A percentile compares a stretch with the other conserved stretches of the same genome.
Conservation (phyloP, 1,140 invertebrate genomes). For the Drosophila paulistorum region DNA sequence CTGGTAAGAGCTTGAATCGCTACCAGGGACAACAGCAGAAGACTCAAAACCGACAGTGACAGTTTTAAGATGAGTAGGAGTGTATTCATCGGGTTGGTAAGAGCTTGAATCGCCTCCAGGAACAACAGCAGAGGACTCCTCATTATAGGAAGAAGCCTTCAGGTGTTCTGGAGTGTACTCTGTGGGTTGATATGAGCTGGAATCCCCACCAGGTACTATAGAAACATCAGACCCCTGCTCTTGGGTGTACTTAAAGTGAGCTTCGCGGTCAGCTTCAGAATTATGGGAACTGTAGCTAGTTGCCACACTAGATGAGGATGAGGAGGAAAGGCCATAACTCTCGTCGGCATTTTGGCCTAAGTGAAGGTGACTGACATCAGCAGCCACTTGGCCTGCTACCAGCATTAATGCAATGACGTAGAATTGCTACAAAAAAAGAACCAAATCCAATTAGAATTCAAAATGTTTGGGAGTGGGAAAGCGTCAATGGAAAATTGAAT, state of each 20-base stretch:
- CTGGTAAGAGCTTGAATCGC: constrained; percentile 26
- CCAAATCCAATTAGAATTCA: neutral
- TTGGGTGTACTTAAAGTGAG: neutral
- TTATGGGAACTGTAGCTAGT: neutral
- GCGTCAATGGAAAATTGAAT: neutral
- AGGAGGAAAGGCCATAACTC: constrained; percentile 41
- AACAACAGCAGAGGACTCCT: constrained; percentile 4
- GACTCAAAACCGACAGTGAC: neutral
- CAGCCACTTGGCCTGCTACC: constrained; percentile 49
- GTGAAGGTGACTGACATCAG: constrained; percentile 70
- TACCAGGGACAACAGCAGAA: constrained; percentile 6
- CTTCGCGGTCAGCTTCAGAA: neutral
- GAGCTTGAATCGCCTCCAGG: constrained; percentile 41
- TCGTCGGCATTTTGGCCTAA: constrained; percentile 43
- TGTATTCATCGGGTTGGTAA: constrained; percentile 44
- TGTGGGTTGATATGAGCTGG: constrained; percentile 40
- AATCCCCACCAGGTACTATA: constrained; percentile 38
- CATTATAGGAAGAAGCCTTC: neutral
- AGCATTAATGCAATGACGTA: constrained; percentile 60
- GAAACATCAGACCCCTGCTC: too few relatives aligned
- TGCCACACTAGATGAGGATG: constrained; percentile 14
- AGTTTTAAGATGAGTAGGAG: constrained; percentile 6
- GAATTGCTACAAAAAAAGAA: constrained; percentile 44
- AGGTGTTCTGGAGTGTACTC: constrained; percentile 26
- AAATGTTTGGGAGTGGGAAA: neutral